phyloP scores from a whole-genome alignment of 2,113 vertebrate species.

The Melanocharis versteri region DNA sequence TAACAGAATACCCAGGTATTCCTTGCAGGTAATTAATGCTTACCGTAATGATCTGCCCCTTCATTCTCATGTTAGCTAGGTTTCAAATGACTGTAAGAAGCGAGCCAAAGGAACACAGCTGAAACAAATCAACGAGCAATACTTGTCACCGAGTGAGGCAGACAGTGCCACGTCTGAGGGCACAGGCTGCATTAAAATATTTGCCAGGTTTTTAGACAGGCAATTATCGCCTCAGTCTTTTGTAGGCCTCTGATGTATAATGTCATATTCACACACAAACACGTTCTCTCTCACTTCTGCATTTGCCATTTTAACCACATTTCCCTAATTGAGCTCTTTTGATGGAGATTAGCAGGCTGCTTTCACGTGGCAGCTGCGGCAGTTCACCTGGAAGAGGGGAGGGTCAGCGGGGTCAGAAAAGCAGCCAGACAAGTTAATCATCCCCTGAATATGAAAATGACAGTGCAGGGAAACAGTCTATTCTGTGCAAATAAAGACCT shows the following conservation, averaged over 20 bases:
- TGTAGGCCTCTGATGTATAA: not conserved
- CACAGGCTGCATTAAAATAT: not conserved
- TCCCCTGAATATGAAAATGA: not conserved
- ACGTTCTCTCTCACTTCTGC: not conserved
- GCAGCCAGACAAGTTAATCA: not conserved
- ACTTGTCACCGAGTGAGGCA: not conserved
- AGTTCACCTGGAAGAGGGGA: constrained; percentile 13
- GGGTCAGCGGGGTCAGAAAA: not conserved
- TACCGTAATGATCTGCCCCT: not conserved
- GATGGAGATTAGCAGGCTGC: not conserved
- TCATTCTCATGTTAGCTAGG: not conserved
- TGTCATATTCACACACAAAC: not conserved
- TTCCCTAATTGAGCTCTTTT: not conserved
- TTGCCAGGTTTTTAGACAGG: not conserved
- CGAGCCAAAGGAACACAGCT: not conserved
- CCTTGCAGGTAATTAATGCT: not conserved
- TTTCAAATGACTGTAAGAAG: not conserved
- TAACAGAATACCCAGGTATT: not conserved
- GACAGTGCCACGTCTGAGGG: not conserved
- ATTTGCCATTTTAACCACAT: constrained; percentile 7
- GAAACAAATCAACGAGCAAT: not conserved
- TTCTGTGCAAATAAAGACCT: not conserved
- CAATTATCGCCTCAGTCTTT: constrained; percentile 35
- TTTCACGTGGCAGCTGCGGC: not conserved
- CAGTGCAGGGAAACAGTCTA: not conserved